Evolutionary conservation across 2,113 vertebrate species (phyloP).

Genomic region (Prolemur simus): DNA sequence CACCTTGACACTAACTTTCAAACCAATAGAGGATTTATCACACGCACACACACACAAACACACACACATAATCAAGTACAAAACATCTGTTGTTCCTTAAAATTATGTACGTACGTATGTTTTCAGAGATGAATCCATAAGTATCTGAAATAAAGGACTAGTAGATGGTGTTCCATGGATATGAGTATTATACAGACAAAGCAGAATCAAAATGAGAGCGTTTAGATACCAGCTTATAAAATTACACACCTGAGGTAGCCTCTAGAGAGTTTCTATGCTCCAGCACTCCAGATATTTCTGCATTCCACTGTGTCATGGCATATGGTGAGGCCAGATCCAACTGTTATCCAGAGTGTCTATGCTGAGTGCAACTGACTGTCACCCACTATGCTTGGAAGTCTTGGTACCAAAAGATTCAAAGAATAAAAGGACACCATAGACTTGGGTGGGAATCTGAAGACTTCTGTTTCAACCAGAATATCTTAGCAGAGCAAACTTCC

Average conservation of each 20-base stretch:
- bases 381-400: neutral
- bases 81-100: neutral
- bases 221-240: neutral
- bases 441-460: neutral
- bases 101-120: neutral
- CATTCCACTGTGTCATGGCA: neutral
- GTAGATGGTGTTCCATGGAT: neutral
- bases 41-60: neutral
- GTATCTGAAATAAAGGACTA: neutral
- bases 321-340: neutral
- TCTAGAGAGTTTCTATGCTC: neutral
- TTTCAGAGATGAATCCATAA: neutral
- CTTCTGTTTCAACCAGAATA: neutral
- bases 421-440: neutral
- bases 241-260: neutral
- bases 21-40: neutral
- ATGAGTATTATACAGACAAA: neutral
- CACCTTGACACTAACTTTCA: neutral
- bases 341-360: accelerated
- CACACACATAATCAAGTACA: neutral
- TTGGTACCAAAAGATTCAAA: neutral
- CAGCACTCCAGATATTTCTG: neutral
- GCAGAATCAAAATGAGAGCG: neutral
- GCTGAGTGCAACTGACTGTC: accelerated
- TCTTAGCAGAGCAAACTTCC: neutral